These are phyloP conservation scores for Mimas tiliae DNA, from an alignment of 2,888 invertebrate species.

Conservation along the genomic window DNA sequence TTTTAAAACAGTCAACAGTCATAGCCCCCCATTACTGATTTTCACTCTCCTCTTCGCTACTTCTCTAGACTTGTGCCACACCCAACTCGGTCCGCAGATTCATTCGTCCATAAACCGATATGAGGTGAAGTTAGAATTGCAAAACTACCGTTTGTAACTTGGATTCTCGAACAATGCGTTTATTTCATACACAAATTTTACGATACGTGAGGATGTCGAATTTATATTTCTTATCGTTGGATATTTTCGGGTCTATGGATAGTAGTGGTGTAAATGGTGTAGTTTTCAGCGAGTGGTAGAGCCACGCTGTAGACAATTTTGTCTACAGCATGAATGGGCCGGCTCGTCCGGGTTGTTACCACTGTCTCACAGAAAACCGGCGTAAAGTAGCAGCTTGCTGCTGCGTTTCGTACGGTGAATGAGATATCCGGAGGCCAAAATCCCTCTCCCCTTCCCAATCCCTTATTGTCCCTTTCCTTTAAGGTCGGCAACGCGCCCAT, in stretches of 20 bases:
- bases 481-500: too few relatives aligned
- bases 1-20: too few relatives aligned
- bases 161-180: constrained; percentile 45
- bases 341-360: too few relatives aligned
- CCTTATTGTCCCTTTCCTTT: too few relatives aligned
- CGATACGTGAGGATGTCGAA: not conserved
- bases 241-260: not conserved
- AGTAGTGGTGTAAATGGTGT: not conserved
- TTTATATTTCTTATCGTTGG: not conserved
- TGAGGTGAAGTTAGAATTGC: constrained; percentile 78
- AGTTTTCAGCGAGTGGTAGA: too few relatives aligned
- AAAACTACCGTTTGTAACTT: constrained; percentile 61
- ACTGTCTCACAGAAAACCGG: too few relatives aligned
- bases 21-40: not conserved
- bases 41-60: constrained; percentile 6
- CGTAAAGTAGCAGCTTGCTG: too few relatives aligned
- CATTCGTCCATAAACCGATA: constrained; percentile 77
- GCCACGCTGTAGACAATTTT: too few relatives aligned
- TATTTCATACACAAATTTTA: constrained; percentile 35
- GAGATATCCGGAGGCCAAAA: too few relatives aligned
- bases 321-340: too few relatives aligned
- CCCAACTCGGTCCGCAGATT: constrained; percentile 47
- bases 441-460: too few relatives aligned
- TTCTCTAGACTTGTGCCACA: constrained; percentile 32
- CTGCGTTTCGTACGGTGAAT: too few relatives aligned